Evolutionary conservation across 2,888 invertebrate species (phyloP).

Genomic region (Tinea semifulvella): DNA sequence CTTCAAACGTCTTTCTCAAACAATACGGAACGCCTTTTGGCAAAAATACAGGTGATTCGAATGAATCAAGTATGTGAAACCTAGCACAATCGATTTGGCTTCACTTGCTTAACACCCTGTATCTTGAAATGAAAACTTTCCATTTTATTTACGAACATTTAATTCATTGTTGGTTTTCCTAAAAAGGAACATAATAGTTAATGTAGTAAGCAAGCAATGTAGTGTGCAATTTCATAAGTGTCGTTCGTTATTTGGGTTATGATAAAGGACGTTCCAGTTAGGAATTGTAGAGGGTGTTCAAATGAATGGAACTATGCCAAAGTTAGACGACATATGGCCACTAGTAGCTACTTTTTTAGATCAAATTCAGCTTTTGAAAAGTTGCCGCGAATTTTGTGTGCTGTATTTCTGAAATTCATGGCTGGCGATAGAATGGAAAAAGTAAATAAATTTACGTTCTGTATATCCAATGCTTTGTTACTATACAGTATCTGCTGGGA

Average conservation of each 20-base stretch:
- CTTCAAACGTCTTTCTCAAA: too few species aligned
- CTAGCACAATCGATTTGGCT: conserved; percentile 12
- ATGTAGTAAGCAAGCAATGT: conserved; percentile 1
- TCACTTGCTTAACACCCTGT: conserved; percentile 9
- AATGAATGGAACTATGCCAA: conserved; percentile 46
- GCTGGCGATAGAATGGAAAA: not conserved
- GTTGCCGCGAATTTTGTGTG: conserved; percentile 3
- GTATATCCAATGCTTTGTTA: too few species aligned
- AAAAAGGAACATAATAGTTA: not conserved
- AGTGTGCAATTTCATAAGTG: not conserved
- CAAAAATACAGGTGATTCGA: conserved; percentile 10
- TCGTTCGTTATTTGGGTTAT: not conserved
- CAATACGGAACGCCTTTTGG: not conserved
- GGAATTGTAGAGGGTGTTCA: conserved; percentile 25
- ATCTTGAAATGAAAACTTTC: not conserved
- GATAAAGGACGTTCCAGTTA: conserved; percentile 16
- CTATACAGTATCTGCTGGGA: too few species aligned
- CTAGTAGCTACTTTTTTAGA: conserved; percentile 9
- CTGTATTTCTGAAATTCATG: conserved; percentile 8
- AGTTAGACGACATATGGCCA: conserved; percentile 28
- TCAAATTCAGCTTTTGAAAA: conserved; percentile 4
- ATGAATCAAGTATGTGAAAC: conserved; percentile 8
- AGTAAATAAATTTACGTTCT: conserved; percentile 4
- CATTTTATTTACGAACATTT: not conserved
- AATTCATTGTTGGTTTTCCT: not conserved